Evolutionary conservation across 2,113 vertebrate species (phyloP), one percentile per base, ranked within the genome.

Genomic region (Dermatemys mawii): DNA sequence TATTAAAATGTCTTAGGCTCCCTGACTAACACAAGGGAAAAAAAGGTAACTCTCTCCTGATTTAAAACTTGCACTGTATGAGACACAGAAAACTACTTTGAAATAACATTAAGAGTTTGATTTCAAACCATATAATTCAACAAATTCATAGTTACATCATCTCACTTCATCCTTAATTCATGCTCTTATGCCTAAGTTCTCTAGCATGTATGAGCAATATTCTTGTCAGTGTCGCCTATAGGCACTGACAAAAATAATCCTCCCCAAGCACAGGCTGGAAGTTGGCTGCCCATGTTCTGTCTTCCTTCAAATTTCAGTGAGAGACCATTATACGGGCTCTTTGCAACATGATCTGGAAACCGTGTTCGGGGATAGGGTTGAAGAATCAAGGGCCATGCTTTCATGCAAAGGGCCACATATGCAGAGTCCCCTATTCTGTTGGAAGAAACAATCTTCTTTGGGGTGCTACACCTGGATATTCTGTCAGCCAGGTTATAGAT

Each of bases 1-100:
- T 94, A 97, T 98, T 98, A 98, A 98, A 97, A 96, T 93, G 97
- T 97, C 97, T 97, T 94, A 95, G 97, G 97, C 96, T 97, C 92
- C 97, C 97, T 97, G 96, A 96, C 94, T 98, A 96, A 97, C 96
- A 95, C 6, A 76, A 63, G n/a, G n/a, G n/a, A 78, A 84, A 93
- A 54, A 49, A 91, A 92, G 35, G 82, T 57, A 14, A 91, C 50
- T 27, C 57, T 94, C 91, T 92, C 89, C 92, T 94, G 95, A 94
- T 97, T 93, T 95, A 90, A 98, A 98, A 95, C 89, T 94, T 16
- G 81, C 35, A 50, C 92, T 73, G 75, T 67, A 97, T 89, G 95
- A 97, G 97, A 96, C 57, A 93, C 57, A 73, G 60, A 41, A 93
- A 95, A 90, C 35, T 5, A 91, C 92, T 97, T 96, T 67, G 54